phyloP scores from a whole-genome alignment of 2,888 invertebrate species.

The Ormyrus pomaceus region DNA sequence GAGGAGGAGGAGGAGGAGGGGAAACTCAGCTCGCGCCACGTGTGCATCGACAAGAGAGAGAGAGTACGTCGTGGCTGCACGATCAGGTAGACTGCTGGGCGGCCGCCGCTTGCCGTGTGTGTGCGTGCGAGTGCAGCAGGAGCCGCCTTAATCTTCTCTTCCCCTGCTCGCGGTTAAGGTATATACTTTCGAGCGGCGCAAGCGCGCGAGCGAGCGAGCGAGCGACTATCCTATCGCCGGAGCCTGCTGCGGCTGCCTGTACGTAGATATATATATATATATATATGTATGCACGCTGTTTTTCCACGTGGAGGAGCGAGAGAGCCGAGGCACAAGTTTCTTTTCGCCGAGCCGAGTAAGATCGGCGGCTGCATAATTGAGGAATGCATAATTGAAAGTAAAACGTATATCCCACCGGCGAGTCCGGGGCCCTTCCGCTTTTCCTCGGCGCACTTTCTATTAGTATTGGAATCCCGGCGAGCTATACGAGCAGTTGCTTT shows the following conservation, averaged over 20 bases:
- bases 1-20: conserved; percentile 2
- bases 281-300: too few species aligned
- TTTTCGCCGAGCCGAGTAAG: neutral
- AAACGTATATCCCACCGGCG: neutral
- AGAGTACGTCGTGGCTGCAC: conserved; percentile 54
- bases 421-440: too few species aligned
- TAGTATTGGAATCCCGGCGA: too few species aligned
- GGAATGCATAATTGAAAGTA: conserved; percentile 46
- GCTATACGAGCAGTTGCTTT: too few species aligned
- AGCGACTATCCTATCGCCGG: neutral
- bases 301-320: too few species aligned
- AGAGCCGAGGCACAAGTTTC: too few species aligned
- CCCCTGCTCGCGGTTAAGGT: neutral
- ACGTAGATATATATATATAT: too few species aligned
- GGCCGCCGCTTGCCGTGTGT: conserved; percentile 56
- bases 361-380: conserved; percentile 30
- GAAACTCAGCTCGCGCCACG: conserved; percentile 25
- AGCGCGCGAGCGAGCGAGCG: neutral
- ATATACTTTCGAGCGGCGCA: neutral
- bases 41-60: conserved; percentile 45
- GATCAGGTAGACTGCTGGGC: conserved; percentile 74
- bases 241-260: too few species aligned
- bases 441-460: too few species aligned
- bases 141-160: neutral
- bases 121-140: too few species aligned